A percentile compares a stretch with the other conserved stretches of the same genome.
Conservation (phyloP, 64 coral and sea anemone species). For the Platygyra sinensis region DNA sequence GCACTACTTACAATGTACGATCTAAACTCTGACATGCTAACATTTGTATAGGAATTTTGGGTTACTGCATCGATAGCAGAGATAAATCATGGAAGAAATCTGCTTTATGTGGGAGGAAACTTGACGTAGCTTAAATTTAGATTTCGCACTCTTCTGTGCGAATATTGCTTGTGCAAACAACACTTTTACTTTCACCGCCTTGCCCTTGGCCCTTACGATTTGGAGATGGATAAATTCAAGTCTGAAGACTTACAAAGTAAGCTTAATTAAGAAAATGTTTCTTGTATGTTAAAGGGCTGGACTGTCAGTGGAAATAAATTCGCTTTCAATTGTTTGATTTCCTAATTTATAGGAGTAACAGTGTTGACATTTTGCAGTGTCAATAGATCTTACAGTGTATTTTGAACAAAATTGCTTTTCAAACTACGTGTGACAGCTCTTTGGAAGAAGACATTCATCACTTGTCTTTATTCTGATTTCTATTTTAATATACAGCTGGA, state of each 20-base stretch:
- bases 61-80: conserved; percentile 6
- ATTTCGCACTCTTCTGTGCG: not conserved
- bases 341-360: not conserved
- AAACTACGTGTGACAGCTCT: not conserved
- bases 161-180: conserved; percentile 30
- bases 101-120: conserved; percentile 31
- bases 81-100: not conserved
- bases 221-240: not conserved
- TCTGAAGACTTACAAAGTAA: not conserved
- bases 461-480: not conserved
- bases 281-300: not conserved
- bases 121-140: conserved; percentile 2
- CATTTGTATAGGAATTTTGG: conserved; percentile 33
- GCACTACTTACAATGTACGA: not conserved
- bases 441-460: conserved; percentile 5
- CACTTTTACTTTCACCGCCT: not conserved
- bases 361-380: conserved; percentile 29
- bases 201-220: not conserved
- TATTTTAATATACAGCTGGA: conserved; percentile 16
- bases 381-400: not conserved
- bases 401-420: conserved; percentile 1
- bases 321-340: conserved; percentile 45
- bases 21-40: not conserved
- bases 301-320: conserved; percentile 17
- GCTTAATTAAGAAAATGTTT: not conserved